A percentile compares a stretch with the other conserved stretches of the same genome.
Evolutionary conservation across 2,113 vertebrate species (phyloP).

Genomic region (Xiphophorus hellerii): DNA sequence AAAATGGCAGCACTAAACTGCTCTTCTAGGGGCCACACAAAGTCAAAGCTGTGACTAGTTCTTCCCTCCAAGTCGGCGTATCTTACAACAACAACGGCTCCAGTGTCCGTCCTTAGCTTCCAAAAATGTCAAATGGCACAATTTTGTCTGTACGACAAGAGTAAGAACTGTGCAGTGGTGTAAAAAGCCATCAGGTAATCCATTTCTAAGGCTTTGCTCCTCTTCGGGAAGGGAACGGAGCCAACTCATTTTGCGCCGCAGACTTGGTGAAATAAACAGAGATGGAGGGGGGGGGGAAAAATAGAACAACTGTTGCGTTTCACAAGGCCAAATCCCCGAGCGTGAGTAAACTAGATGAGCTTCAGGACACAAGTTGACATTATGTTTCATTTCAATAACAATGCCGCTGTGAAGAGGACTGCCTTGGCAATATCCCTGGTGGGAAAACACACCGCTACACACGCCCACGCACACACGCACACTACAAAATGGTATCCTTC

Average conservation of each 20-base stretch:
- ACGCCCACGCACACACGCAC: background rate
- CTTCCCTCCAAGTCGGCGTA: background rate
- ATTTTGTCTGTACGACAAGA: constrained; percentile 20
- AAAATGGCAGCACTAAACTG: too few relatives aligned
- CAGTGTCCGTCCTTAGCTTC: background rate
- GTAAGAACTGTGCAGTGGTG: constrained; percentile 25
- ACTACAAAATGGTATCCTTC: constrained; percentile 3
- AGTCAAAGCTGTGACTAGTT: background rate
- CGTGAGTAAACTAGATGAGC: constrained; percentile 47
- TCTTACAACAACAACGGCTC: background rate
- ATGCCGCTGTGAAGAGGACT: constrained; percentile 25
- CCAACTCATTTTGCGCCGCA: constrained; percentile 44
- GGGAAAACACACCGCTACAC: constrained; percentile 6
- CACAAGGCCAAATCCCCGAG: constrained; percentile 44
- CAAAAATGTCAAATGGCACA: constrained; percentile 14
- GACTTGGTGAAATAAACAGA: constrained; percentile 45
- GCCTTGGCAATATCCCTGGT: constrained; percentile 26
- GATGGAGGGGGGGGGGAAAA: constrained; percentile 4
- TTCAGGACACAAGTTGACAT: constrained; percentile 53
- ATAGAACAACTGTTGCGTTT: constrained; percentile 52
- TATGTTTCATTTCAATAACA: constrained; percentile 62
- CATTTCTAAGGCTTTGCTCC: constrained; percentile 22
- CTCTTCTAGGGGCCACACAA: background rate
- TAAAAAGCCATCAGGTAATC: constrained; percentile 45
- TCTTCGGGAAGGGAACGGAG: constrained; percentile 32